Evolutionary conservation across 1,140 invertebrate species (phyloP).

Genomic region (Hermetia illucens): DNA sequence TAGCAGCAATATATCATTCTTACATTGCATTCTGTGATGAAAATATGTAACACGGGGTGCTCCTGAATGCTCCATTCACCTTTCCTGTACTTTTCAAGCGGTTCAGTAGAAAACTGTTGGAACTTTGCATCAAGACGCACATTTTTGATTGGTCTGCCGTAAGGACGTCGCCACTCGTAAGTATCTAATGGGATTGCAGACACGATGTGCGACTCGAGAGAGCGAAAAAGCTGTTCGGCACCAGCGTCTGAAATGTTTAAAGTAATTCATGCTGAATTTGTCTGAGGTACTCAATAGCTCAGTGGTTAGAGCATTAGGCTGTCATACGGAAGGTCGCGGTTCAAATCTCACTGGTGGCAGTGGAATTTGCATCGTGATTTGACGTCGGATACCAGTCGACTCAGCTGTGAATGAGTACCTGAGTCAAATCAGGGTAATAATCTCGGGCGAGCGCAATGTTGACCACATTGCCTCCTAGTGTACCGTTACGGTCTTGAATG

Average conservation of each 20-base stretch:
- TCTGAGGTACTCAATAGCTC: no score
- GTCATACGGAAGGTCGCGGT: no score
- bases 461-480: no score
- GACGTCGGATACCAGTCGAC: no score
- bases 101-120: slow-evolving; percentile 61
- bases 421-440: no score
- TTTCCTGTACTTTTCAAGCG: slow-evolving; percentile 42
- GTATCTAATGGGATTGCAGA: slow-evolving; percentile 70
- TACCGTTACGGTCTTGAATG: no score
- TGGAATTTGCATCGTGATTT: no score
- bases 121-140: slow-evolving; percentile 77
- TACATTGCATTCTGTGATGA: slow-evolving; percentile 87
- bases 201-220: slow-evolving; percentile 58
- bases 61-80: slow-evolving; percentile 59
- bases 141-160: slow-evolving; percentile 61
- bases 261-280: no score
- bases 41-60: slow-evolving; percentile 85
- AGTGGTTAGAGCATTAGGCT: no score
- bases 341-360: no score
- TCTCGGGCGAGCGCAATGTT: no score
- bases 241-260: slow-evolving; percentile 74
- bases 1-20: slow-evolving; percentile 28
- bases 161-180: slow-evolving; percentile 80
- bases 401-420: no score
- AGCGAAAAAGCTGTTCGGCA: slow-evolving; percentile 71